Percentiles rank a stretch among this genome's conserved stretches.
Evolutionary conservation across 2,113 vertebrate species (phyloP).

Genomic region (Lasiurus cinereus): DNA sequence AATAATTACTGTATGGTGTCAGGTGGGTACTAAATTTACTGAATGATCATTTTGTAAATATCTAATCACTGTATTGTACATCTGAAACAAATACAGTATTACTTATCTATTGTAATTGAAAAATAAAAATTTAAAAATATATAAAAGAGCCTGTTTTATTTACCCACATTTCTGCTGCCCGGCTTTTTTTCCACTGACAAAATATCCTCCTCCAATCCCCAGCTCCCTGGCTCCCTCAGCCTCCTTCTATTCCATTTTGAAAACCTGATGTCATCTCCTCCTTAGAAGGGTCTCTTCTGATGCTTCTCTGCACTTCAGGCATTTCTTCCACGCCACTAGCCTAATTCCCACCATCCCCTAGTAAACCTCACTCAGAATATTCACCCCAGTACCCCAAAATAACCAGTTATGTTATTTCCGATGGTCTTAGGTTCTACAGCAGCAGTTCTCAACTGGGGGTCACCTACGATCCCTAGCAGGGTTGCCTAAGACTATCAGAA

Average conservation of each 20-base stretch:
- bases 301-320: not conserved
- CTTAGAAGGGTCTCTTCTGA: no score
- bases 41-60: not conserved
- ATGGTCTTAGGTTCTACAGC: no score
- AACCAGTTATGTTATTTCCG: not conserved
- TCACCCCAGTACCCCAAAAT: not conserved
- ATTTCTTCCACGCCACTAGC: no score
- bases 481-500: no score
- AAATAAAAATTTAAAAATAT: not conserved
- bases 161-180: not conserved
- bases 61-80: not conserved
- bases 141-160: not conserved
- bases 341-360: not conserved
- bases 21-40: not conserved
- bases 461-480: no score
- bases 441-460: no score
- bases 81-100: not conserved
- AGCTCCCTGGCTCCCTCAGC: not conserved
- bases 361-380: not conserved
- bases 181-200: not conserved
- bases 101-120: not conserved
- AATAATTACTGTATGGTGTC: not conserved
- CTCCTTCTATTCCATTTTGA: not conserved
- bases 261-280: not conserved
- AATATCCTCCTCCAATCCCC: not conserved